Evolutionary conservation across 2,797 vertebrate genomes (phyloP).

Genomic region (Todus mexicanus): DNA sequence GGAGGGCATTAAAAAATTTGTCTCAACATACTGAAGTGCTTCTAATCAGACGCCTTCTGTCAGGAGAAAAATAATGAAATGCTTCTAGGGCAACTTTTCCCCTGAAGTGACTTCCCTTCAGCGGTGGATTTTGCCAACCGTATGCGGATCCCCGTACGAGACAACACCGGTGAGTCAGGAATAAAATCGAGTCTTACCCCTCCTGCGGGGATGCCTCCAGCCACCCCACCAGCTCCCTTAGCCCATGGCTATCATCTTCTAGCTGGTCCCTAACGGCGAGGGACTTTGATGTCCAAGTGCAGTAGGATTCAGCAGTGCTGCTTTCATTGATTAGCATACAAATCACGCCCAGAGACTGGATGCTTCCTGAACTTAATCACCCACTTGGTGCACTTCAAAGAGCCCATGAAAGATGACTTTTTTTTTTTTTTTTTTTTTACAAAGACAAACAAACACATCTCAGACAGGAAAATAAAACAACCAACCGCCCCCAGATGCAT

Average conservation of each 20-base stretch:
- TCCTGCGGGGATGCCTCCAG: neutral
- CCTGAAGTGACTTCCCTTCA: neutral
- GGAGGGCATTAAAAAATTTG: neutral
- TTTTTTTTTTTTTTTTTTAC: neutral
- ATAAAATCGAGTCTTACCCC: neutral
- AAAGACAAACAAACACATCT: neutral
- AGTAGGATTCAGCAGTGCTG: neutral
- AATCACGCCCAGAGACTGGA: neutral
- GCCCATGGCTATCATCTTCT: neutral
- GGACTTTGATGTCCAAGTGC: neutral
- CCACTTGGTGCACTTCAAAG: neutral
- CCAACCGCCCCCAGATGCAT: rapidly evolving
- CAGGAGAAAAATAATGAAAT: neutral
- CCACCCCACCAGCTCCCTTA: neutral
- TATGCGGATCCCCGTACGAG: neutral
- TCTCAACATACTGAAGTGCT: rapidly evolving
- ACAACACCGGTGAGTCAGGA: neutral
- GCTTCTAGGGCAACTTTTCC: neutral
- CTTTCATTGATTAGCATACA: neutral
- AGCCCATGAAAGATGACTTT: neutral
- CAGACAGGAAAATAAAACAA: neutral
- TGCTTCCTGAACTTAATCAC: neutral
- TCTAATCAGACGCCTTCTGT: neutral
- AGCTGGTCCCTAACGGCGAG: neutral
- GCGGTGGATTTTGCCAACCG: neutral